Conservation (phyloP, 2,113 vertebrate species). For the Myiozetetes cayanensis region DNA sequence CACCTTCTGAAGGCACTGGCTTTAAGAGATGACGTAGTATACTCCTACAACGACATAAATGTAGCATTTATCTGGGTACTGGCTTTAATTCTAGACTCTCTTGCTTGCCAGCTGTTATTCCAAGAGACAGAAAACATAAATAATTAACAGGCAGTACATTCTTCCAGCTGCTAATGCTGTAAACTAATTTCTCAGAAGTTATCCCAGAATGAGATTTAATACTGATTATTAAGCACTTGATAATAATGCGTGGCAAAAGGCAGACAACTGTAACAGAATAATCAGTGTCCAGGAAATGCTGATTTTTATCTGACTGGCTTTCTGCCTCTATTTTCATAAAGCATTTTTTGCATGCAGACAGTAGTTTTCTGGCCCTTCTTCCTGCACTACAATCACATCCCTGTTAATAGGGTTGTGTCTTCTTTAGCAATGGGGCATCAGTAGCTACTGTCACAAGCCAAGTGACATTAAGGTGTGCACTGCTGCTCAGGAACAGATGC, state of each 20-base stretch:
- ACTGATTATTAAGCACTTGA: not conserved
- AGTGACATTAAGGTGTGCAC: not conserved
- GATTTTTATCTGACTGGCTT: constrained; percentile 4
- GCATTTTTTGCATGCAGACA: not conserved
- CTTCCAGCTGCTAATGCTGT: not conserved
- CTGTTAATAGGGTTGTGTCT: not conserved
- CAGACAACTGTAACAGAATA: not conserved
- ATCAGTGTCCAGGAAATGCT: not conserved
- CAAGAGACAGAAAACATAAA: not conserved
- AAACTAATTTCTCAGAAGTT: not conserved
- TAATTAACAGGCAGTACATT: not conserved
- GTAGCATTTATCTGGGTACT: not conserved
- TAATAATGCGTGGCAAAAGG: not conserved
- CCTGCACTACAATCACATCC: not conserved
- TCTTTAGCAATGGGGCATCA: not conserved
- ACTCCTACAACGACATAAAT: not conserved
- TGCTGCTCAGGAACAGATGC: not conserved
- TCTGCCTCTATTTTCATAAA: not conserved
- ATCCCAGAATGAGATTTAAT: not conserved
- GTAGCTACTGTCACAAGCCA: not conserved
- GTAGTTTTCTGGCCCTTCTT: not conserved
- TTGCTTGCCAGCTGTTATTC: not conserved
- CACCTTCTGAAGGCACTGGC: not conserved
- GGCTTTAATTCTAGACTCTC: not conserved
- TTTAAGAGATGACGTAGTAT: not conserved